Conservation (phyloP, 2,888 invertebrate genomes). For the Lottia gigantea region DNA sequence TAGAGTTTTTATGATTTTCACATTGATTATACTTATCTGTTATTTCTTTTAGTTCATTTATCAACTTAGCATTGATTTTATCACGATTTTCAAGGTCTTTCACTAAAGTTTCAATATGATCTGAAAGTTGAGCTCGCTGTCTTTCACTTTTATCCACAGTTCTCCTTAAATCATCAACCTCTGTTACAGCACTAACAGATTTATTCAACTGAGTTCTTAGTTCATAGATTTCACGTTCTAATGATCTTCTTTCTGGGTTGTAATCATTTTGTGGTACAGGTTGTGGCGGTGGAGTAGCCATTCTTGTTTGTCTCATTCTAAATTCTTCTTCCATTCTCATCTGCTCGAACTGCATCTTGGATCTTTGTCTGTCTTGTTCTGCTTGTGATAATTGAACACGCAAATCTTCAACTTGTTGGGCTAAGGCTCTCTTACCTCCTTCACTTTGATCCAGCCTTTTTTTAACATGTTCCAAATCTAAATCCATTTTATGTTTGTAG, state of each 20-base stretch:
- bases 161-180: slow-evolving; percentile 53
- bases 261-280: not conserved
- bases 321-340: slow-evolving; percentile 54
- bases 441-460: slow-evolving; percentile 60
- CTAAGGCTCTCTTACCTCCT: slow-evolving; percentile 55
- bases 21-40: slow-evolving; percentile 56
- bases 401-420: slow-evolving; percentile 59
- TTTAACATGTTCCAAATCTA: slow-evolving; percentile 55
- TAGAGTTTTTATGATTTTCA: slow-evolving; percentile 52
- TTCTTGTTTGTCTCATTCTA: slow-evolving; percentile 42
- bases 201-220: slow-evolving; percentile 53
- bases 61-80: slow-evolving; percentile 54
- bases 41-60: slow-evolving; percentile 57
- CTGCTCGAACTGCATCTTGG: slow-evolving; percentile 52
- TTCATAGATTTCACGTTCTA: slow-evolving; percentile 58
- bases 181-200: slow-evolving; percentile 53
- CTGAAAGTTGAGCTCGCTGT: slow-evolving; percentile 62
- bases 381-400: slow-evolving; percentile 50
- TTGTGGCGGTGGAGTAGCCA: slow-evolving; percentile 27
- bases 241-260: slow-evolving; percentile 14
- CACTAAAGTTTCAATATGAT: slow-evolving; percentile 63
- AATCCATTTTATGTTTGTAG: slow-evolving; percentile 52
- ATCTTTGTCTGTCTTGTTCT: slow-evolving; percentile 49
- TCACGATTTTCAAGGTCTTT: slow-evolving; percentile 60
- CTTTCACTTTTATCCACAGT: slow-evolving; percentile 60